Base-by-base conservation (phyloP, 2,797 vertebrate genomes). In the Sebastes matsubarae region DNA sequence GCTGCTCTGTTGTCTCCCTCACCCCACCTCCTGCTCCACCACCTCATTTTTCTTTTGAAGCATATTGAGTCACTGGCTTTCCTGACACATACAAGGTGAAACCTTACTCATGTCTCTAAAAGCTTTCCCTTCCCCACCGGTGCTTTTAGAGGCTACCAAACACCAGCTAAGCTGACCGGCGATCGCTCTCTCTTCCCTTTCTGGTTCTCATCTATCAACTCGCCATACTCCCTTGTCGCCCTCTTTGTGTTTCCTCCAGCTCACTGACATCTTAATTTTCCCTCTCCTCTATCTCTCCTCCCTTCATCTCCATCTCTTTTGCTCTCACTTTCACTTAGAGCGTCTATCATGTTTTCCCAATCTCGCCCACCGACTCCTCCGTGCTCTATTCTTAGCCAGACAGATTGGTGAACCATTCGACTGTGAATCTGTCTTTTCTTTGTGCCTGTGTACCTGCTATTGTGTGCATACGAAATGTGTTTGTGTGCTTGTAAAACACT, bases 381-480 rank as follows among this genome's bases (percentile, higher is more conserved):
- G 4, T 32, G 27, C 72, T 81, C 79, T 90, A 79, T 90, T 90
- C 80, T 89, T 88, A 84, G 85, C 67, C 36, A 84, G 75, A 78
- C 71, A 16, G 76, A 88, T 36, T 63, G 73, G 36, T 69, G 57
- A 84, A 63, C 55, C 24, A 16, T 79, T 81, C 68, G 69, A 3
- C 82, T 80, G 76, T 50, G 58, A 68, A 69, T 73, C 65, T 69
- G 11, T 66, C 14, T 82, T 46, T 68, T 68, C 55, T 84, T 36
- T 71, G 52, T 75, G 63, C 2, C 54, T 61, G 18, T 42, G n/a
- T 60, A 46, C 57, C 57, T 79, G 52, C 54, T 65, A 4, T 32
- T 68, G 32, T 83, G 78, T 50, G 18, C 18, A 3, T 36, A 61
- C 2, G 2, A 18, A 9, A n/a, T 27, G 27, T 74, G 29, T 73